These are phyloP conservation scores for Cosmia pyralina DNA, from an alignment of 2,888 invertebrate genomes.

Conservation along the genomic window DNA sequence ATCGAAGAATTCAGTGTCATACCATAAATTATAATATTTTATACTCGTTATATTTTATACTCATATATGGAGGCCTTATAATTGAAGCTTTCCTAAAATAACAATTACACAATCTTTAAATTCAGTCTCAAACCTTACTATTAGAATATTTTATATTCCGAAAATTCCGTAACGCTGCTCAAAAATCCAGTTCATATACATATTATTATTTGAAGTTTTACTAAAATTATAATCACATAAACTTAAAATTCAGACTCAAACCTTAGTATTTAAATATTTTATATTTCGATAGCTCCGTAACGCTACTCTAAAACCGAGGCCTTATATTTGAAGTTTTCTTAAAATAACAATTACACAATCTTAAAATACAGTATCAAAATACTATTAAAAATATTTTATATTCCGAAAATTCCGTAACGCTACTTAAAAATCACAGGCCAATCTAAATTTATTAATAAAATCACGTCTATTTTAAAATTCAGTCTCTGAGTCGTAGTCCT, in stretches of 20 bases:
- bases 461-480: neutral
- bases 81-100: neutral
- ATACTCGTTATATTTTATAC: too few relatives aligned
- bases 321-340: neutral
- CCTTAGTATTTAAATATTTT: neutral
- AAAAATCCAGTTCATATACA: neutral
- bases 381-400: neutral
- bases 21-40: too few relatives aligned
- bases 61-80: too few relatives aligned
- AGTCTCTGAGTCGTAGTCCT: neutral
- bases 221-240: neutral
- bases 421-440: neutral
- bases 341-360: neutral
- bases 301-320: neutral
- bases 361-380: neutral
- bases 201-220: neutral
- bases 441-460: neutral
- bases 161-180: neutral
- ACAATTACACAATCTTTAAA: neutral
- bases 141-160: neutral
- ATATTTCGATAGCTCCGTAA: neutral
- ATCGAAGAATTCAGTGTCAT: too few relatives aligned
- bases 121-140: neutral
- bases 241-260: neutral
- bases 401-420: neutral